Conservation (phyloP, 2,888 invertebrate species). For the Ctenicera cuprea region DNA sequence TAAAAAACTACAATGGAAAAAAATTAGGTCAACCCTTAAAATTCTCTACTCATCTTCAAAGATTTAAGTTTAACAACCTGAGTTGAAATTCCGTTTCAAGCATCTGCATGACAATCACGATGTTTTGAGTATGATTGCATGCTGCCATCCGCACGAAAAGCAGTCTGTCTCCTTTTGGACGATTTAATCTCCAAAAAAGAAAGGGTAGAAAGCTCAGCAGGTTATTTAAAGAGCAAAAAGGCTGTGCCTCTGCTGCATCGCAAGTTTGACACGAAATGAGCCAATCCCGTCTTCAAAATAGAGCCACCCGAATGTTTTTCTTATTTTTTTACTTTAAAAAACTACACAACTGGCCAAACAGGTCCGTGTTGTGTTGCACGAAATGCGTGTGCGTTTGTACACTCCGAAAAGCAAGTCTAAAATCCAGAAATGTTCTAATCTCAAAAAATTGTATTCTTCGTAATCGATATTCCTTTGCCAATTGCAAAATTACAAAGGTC, state of each 20-base stretch:
- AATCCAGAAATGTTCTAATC: neutral
- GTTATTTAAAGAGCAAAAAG: slow-evolving; percentile 48
- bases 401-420: slow-evolving; percentile 25
- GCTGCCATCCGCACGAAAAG: slow-evolving; percentile 17
- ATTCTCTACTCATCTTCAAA: slow-evolving; percentile 12
- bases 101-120: slow-evolving; percentile 29
- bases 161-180: slow-evolving; percentile 12
- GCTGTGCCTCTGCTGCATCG: slow-evolving; percentile 29
- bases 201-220: slow-evolving; percentile 36
- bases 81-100: neutral
- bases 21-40: slow-evolving; percentile 24
- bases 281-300: slow-evolving; percentile 50
- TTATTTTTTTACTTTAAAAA: slow-evolving; percentile 49
- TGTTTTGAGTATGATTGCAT: slow-evolving; percentile 23
- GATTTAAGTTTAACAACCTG: slow-evolving; percentile 18
- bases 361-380: slow-evolving; percentile 44
- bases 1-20: slow-evolving; percentile 16
- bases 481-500: slow-evolving; percentile 33
- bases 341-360: slow-evolving; percentile 50
- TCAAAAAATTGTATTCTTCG: neutral
- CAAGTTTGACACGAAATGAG: slow-evolving; percentile 38
- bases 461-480: neutral
- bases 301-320: slow-evolving; percentile 49
- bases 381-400: slow-evolving; percentile 38
- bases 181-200: slow-evolving; percentile 4